Evolutionary conservation across 2,888 invertebrate species (phyloP), one percentile per base, ranked within the genome.

Genomic region (Apotomis capreana): DNA sequence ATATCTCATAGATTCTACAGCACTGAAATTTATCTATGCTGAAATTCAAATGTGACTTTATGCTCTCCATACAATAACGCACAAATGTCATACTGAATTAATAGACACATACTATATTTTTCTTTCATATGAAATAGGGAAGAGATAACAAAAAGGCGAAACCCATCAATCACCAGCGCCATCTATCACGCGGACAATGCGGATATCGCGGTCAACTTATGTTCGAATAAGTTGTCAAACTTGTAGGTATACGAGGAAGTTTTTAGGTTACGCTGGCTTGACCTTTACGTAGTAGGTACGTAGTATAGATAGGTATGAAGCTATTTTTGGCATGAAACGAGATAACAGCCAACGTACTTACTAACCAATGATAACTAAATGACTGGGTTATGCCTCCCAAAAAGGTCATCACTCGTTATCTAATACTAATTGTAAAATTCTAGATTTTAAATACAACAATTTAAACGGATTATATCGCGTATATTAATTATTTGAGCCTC

Each of bases 151-250:
- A 64, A 64, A 64, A 64, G 26, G 10, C 44, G 26, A 26, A 55
- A 52, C 44, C 8, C 64, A 64, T 64, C 64, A 64, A 64, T 64
- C 64, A 64, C 64, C 10, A 44, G 26, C 55, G 64, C 64, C 64
- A 64, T 64, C 64, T 64, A 64, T 64, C 64, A 64, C 13, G 26
- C 40, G 44, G 54, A 64, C 64, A 64, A 64, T 64, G 6, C 54
- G 64, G 64, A 15, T 15, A 64, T 54, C 55, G 54, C 55, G 64
- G 64, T 64, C 64, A 64, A 64, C 64, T 64, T 64, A 64, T 64
- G 55, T 44, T 26, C 12, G 64, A 55, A 64, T 64, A 64, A 55
- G 44, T 64, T 64, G 55, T 64, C 64, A 64, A 64, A 64, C 52
- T 63, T 52, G 13, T 1, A 49, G 49, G 49, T 49, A 49, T 40